Conservation (phyloP, 2,888 invertebrate genomes). For the Mycalesis mineus region DNA sequence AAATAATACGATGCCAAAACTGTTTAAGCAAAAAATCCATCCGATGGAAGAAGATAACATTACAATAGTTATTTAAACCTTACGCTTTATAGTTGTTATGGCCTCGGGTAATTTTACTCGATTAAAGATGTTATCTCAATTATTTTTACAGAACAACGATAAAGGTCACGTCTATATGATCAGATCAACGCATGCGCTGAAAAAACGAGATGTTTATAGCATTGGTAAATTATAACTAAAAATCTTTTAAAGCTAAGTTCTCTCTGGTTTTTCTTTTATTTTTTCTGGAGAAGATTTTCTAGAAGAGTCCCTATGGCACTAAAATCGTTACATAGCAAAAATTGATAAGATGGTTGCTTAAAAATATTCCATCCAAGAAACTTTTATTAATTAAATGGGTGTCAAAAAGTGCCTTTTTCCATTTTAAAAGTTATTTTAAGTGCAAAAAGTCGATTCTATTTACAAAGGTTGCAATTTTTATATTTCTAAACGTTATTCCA, state of each 20-base stretch:
- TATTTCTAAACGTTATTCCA: too few species aligned
- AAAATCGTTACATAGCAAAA: too few species aligned
- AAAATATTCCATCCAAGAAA: too few species aligned
- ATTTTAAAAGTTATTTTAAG: too few species aligned
- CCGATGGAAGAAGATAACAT: neutral
- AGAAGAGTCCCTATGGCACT: too few species aligned
- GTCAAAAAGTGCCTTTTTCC: too few species aligned
- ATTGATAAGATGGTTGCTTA: too few species aligned
- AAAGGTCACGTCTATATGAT: neutral
- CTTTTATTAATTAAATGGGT: too few species aligned
- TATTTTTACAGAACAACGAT: constrained; percentile 5
- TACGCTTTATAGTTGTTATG: neutral
- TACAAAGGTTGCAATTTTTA: too few species aligned
- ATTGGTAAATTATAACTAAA: constrained; percentile 1
- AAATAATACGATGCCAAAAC: too few species aligned
- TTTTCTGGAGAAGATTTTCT: neutral
- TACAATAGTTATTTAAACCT: neutral
- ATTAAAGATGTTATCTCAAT: neutral
- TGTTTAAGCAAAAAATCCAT: neutral
- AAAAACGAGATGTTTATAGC: constrained; percentile 4
- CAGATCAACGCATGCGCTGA: neutral
- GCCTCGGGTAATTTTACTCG: neutral
- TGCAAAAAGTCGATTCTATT: too few species aligned
- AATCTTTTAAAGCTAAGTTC: neutral
- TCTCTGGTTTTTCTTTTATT: too few species aligned